Evolutionary conservation across 2,797 vertebrate species (phyloP), one percentile per base, ranked within the genome.

Genomic region (Paguma larvata): DNA sequence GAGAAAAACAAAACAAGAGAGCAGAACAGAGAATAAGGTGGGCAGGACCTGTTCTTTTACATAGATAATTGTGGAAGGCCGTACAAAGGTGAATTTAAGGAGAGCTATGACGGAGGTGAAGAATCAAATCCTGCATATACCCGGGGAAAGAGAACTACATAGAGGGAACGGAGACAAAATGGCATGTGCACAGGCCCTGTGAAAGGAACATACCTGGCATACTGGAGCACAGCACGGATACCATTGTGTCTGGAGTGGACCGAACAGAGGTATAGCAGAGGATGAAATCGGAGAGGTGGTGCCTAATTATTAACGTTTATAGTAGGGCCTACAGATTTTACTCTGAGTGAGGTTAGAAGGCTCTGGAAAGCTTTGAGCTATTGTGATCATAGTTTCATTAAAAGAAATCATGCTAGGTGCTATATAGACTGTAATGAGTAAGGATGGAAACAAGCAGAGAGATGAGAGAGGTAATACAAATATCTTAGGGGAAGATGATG

Each of bases 241-340:
- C 9, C 0, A 2, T 0, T 38, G 19, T 30, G 5, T 23, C 44
- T 6, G 18, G 41, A n/a, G 82, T 32, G 23, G 75, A n/a, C 12
- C 1, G 38, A 73, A 77, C 46, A 13, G 7, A 19, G 34, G 44
- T 30, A 3, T 38, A 34, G 9, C 6, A 41, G 34, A 18, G 13
- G 16, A n/a, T n/a, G 27, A 21, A 68, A 6, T 38, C 51, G 41
- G 68, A 65, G n/a, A 89, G 32, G 48, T 2, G 18, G 73, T 59
- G 51, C 56, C 68, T 59, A 59, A 23, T 73, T 85, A 7, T 32
- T 25, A 23, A 34, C 63, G 2, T 19, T 6, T 84, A 16, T 32
- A 56, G 16, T 32, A 56, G 16, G 23, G 44, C 30, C 65, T 15
- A 8, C 3, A n/a, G 8, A 59, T 46, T 65, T 79, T 41, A 79